Conservation (phyloP, 2,888 invertebrate species). For the Eupithecia insigniata region DNA sequence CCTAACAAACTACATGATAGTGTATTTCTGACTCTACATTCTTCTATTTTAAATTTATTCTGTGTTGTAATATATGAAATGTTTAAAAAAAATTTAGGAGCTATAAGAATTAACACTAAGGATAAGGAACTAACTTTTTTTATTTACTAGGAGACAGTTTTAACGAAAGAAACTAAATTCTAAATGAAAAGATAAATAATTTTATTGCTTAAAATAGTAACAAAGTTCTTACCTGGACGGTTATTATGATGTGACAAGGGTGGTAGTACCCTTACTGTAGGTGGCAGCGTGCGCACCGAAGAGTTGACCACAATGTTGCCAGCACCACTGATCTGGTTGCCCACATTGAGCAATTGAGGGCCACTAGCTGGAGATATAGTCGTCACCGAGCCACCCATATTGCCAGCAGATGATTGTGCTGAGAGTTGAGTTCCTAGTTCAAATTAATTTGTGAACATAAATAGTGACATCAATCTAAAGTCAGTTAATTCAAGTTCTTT, state of each 20-base stretch:
- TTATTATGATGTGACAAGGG: slow-evolving; percentile 72
- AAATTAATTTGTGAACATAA: neutral
- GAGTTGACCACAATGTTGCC: slow-evolving; percentile 73
- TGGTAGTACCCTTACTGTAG: slow-evolving; percentile 75
- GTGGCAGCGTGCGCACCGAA: slow-evolving; percentile 72
- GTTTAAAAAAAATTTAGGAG: too few relatives aligned
- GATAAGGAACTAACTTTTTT: too few relatives aligned
- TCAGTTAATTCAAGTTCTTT: too few relatives aligned
- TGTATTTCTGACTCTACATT: neutral
- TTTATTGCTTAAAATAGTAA: too few relatives aligned
- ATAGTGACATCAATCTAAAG: neutral
- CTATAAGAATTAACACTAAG: too few relatives aligned
- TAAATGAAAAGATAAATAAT: too few relatives aligned
- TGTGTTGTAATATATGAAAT: too few relatives aligned
- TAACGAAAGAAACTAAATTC: too few relatives aligned
- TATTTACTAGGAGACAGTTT: too few relatives aligned
- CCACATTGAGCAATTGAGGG: slow-evolving; percentile 72
- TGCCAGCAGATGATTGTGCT: slow-evolving; percentile 63
- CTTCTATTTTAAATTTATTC: neutral
- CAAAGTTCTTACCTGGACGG: slow-evolving; percentile 68
- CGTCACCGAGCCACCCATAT: slow-evolving; percentile 59
- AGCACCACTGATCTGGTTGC: slow-evolving; percentile 65
- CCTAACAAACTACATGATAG: neutral
- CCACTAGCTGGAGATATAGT: slow-evolving; percentile 65
- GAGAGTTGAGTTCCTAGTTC: slow-evolving; percentile 65